Base-by-base conservation (phyloP, 1,140 invertebrate genomes). In the Drosophila jambulina region DNA sequence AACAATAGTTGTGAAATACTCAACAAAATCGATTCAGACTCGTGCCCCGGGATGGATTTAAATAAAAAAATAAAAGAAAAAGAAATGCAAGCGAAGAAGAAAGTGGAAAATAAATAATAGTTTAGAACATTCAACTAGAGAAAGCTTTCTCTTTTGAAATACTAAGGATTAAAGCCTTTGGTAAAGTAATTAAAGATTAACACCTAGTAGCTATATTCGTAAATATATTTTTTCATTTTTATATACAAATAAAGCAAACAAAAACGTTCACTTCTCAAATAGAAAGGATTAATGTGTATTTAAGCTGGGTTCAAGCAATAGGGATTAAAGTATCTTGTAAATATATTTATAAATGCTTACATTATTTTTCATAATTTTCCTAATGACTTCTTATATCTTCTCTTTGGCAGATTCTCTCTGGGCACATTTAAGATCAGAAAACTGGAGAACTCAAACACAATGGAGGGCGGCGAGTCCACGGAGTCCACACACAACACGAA, bases 401-500 rank as follows among this genome's bases (percentile, higher is more conserved):
- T 13, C 17, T 19, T 51, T 51, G 21, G 6, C 49, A 51, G 27
- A 7, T 3, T 10, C 27, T 21, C 27, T 51, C n/a, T 27, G 4
- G n/a, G 49, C 2, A 15, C 9, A n/a, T 54, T 54, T 36, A 54
- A 51, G n/a, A 25, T n/a, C 27, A 19, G 6, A 23, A 57, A 54
- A 27, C 4, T 32, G 9, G 45, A 71, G 5, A 62, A 51, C 29
- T 38, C 46, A 53, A 32, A 21, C 49, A 92, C 70, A 61, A 93
- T 93, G 92, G 92, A 93, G 54, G 92, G 82, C n/a, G 92, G 82
- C 17, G 90, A 92, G 75, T 91, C 91, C 13, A 84, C 91, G n/a
- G 91, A 92, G 57, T 92, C 92, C 25, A 92, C 91, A 42, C 92
- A 92, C 42, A 93, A 93, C 57, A 95, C 95, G 0, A 96, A 96